Evolutionary conservation across 2,888 invertebrate genomes (phyloP).

Genomic region (Eilema griseolum): DNA sequence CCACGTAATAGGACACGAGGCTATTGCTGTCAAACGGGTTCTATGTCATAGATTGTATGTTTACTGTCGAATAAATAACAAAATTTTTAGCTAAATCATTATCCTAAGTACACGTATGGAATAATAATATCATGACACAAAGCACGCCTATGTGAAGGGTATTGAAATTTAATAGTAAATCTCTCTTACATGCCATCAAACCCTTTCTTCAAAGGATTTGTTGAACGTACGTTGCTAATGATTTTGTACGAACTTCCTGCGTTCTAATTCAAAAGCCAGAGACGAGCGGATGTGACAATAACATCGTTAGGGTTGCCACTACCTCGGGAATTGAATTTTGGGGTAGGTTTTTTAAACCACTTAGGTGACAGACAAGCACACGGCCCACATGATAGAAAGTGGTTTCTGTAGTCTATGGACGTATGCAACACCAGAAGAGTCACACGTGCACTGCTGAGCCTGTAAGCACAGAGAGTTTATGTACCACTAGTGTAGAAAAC

Average conservation of each 20-base stretch:
- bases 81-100: background rate
- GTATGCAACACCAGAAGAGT: too few relatives aligned
- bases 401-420: too few relatives aligned
- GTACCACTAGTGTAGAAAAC: too few relatives aligned
- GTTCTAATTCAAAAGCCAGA: conserved; percentile 10
- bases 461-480: too few relatives aligned
- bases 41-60: too few relatives aligned
- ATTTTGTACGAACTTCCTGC: conserved; percentile 11
- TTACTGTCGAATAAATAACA: too few relatives aligned
- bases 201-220: conserved; percentile 6
- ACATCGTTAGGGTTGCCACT: conserved; percentile 9
- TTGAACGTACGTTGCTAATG: conserved; percentile 3
- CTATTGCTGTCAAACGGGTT: too few relatives aligned
- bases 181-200: background rate
- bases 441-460: too few relatives aligned
- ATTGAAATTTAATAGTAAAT: conserved; percentile 1
- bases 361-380: too few relatives aligned
- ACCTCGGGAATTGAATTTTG: conserved; percentile 13
- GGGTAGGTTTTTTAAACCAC: too few relatives aligned
- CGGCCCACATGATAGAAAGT: too few relatives aligned
- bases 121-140: background rate
- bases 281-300: conserved; percentile 18
- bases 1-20: too few relatives aligned
- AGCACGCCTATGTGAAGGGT: background rate
- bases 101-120: background rate